A percentile compares a stretch with the other conserved stretches of the same genome.
Conservation (phyloP, 64 coral and sea anemone species). For the Pocillopora verrucosa region DNA sequence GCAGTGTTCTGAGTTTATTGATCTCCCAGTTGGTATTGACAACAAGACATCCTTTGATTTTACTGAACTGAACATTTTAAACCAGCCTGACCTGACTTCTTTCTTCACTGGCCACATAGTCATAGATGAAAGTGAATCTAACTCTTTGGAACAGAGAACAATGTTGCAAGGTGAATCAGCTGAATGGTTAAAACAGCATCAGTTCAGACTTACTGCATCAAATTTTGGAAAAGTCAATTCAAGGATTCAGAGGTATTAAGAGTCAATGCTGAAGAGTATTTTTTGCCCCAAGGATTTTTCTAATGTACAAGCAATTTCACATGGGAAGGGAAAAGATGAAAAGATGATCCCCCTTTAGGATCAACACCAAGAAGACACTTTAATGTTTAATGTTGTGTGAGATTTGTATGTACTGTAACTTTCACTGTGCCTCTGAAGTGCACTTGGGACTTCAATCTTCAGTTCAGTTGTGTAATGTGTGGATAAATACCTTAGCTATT, state of each 20-base stretch:
- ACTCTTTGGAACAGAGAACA: conserved; percentile 46
- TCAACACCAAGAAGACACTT: conserved; percentile 64
- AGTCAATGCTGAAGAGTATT: conserved; percentile 54
- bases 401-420: conserved; percentile 61
- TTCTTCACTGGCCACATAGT: conserved; percentile 34
- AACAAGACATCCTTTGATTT: conserved; percentile 30
- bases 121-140: conserved; percentile 19
- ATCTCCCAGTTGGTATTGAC: conserved; percentile 26
- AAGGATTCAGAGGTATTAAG: conserved; percentile 5
- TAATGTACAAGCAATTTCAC: conserved; percentile 50
- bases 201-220: conserved; percentile 40
- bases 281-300: conserved; percentile 55
- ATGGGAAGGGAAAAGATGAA: conserved; percentile 53
- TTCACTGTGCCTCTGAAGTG: conserved; percentile 56
- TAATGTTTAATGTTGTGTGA: conserved; percentile 60
- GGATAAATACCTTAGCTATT: no score
- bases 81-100: conserved; percentile 35
- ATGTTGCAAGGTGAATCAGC: conserved; percentile 30
- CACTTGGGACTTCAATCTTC: conserved; percentile 64
- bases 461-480: conserved; percentile 14
- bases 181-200: conserved; percentile 51
- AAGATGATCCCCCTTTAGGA: conserved; percentile 18
- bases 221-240: conserved; percentile 60
- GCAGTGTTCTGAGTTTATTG: neutral
- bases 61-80: conserved; percentile 37